Base-by-base conservation (phyloP, 2,888 invertebrate species). In the Empis stercorea region DNA sequence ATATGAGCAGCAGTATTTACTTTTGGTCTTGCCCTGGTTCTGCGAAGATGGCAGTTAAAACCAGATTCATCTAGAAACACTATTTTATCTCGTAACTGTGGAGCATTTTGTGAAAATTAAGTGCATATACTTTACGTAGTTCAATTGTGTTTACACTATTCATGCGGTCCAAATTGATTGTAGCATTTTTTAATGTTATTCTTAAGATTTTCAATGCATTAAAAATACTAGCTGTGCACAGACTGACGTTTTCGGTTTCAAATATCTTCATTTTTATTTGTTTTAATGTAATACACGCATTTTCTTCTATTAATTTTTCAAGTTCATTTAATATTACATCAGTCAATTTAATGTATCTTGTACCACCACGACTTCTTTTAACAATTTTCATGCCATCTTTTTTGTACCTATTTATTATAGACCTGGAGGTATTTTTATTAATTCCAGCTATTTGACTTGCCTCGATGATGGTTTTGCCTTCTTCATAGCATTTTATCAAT, bases 281-380 rank as follows among this genome's bases (percentile, higher is more conserved):
- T 43, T 43, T 32, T 30, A 17, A 30, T 15, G 43, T 43, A 34
- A 43, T 13, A 32, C 34, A 43, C 34, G 43, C 11, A 39, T 39
- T 39, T 30, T 43, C 34, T 43, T 43, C 32, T 43, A 43, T 43
- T 43, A 32, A 30, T 32, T 43, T 43, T 43, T 27, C 43, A 43
- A 43, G 34, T 43, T 43, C 17, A 43, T 34, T 43, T 43, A 43
- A 43, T 43, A 43, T 32, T 43, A 16, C 43, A 43, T 13, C 30
- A 30, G 32, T 11, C 34, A 43, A 43, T 34, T 43, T 43, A 14
- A 43, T 32, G 11, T 14, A 17, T 43, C 43, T 34, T 32, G 32
- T 34, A 43, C 32, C 43, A 34, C 32, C 43, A 15, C 43, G 43
- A 43, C 11, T 43, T 43, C 30, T 43, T 43, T 32, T 43, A 34